A percentile compares a stretch with the other conserved stretches of the same genome.
Conservation (phyloP, 2,888 invertebrate species). For the Eledona agricola region DNA sequence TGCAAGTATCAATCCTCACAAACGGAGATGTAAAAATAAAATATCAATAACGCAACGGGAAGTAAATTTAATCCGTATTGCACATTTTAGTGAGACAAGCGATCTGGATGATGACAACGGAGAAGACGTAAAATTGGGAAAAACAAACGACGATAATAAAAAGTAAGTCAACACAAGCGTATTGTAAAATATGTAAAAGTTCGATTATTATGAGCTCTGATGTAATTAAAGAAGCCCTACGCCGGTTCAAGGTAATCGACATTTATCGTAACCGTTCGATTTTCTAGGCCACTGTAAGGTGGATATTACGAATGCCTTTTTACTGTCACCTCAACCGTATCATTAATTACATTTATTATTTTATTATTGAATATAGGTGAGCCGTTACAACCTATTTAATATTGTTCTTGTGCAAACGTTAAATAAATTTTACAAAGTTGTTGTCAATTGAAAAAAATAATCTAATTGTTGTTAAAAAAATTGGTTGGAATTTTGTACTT, state of each 20-base stretch:
- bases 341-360: constrained; percentile 5
- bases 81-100: constrained; percentile 63
- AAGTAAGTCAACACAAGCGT: constrained; percentile 73
- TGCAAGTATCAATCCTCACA: too few relatives aligned
- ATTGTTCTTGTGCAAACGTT: too few relatives aligned
- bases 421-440: too few relatives aligned
- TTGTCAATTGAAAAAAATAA: too few relatives aligned
- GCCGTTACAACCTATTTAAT: too few relatives aligned
- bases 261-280: constrained; percentile 49
- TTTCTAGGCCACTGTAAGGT: constrained; percentile 50
- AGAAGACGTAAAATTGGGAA: constrained; percentile 74
- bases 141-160: constrained; percentile 73
- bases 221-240: constrained; percentile 47
- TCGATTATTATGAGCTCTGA: constrained; percentile 33
- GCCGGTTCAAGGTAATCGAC: constrained; percentile 53
- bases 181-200: neutral
- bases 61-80: too few relatives aligned
- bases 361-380: too few relatives aligned
- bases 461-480: too few relatives aligned
- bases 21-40: too few relatives aligned
- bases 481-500: too few relatives aligned
- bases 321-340: constrained; percentile 41
- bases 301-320: constrained; percentile 50
- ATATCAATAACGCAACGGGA: too few relatives aligned
- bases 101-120: constrained; percentile 74